Conservation (phyloP, 2,797 vertebrate genomes). For the Amblyopsis hoosieri region DNA sequence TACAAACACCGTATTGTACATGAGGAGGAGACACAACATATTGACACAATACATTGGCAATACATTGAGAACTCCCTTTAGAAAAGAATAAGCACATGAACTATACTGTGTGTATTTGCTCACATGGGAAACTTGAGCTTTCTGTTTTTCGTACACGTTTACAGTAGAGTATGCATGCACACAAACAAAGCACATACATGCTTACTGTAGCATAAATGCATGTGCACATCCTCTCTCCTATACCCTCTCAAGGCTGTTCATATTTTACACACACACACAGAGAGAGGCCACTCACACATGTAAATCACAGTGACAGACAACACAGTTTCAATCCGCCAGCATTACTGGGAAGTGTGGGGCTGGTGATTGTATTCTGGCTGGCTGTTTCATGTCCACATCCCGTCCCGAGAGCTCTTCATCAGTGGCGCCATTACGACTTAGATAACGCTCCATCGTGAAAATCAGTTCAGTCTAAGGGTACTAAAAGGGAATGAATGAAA, state of each 20-base stretch:
- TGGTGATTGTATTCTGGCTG: constrained; percentile 18
- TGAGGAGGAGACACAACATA: background rate
- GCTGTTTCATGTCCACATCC: constrained; percentile 2
- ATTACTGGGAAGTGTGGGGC: constrained; percentile 9
- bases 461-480: constrained; percentile 1
- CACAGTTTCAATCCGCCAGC: constrained; percentile 21
- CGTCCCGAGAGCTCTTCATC: constrained; percentile 18
- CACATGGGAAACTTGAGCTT: too few relatives aligned
- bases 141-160: too few relatives aligned
- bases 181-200: too few relatives aligned
- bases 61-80: too few relatives aligned
- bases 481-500: constrained; percentile 1
- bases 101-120: too few relatives aligned
- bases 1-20: background rate
- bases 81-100: too few relatives aligned
- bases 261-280: background rate
- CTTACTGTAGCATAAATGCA: too few relatives aligned
- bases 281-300: too few relatives aligned
- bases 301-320: constrained; percentile 24
- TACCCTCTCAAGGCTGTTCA: too few relatives aligned
- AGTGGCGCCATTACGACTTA: constrained; percentile 11
- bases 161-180: background rate
- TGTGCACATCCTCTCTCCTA: background rate
- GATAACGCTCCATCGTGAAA: constrained; percentile 3
- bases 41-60: too few relatives aligned